Evolutionary conservation across 1,140 invertebrate genomes (phyloP).

Genomic region (Drosophila ambigua): DNA sequence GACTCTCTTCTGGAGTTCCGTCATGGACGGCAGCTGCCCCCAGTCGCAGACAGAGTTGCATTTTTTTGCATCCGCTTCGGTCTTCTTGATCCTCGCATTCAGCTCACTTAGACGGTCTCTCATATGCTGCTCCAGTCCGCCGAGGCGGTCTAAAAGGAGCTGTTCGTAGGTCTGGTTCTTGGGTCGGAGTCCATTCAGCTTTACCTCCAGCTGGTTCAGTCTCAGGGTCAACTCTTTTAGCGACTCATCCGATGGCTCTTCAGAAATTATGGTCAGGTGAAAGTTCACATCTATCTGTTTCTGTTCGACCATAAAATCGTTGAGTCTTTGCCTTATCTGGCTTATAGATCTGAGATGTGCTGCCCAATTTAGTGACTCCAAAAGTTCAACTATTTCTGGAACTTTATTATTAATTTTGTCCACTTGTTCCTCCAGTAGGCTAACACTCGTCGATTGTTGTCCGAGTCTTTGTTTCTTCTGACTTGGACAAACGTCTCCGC

Average conservation of each 20-base stretch:
- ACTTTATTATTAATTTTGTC: slow-evolving; percentile 1
- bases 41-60: slow-evolving; percentile 21
- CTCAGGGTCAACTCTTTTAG: no score
- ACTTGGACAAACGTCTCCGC: not conserved
- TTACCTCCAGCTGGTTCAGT: no score
- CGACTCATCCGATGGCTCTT: no score
- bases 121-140: slow-evolving; percentile 7
- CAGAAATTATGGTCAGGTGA: no score
- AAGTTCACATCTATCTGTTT: no score
- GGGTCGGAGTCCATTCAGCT: no score
- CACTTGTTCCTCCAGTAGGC: slow-evolving; percentile 10
- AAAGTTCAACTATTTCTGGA: no score
- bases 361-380: no score
- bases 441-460: not conserved
- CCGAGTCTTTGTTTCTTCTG: not conserved
- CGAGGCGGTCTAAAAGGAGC: not conserved
- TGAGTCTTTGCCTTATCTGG: no score
- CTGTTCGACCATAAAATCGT: no score
- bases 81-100: not conserved
- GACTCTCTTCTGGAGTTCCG: slow-evolving; percentile 10
- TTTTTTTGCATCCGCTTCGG: not conserved
- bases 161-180: no score
- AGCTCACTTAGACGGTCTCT: not conserved
- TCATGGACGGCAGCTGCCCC: slow-evolving; percentile 7
- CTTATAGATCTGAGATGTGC: no score